Evolutionary conservation across 2,113 vertebrate species (phyloP).

Genomic region (Callochromis pleurospilus): DNA sequence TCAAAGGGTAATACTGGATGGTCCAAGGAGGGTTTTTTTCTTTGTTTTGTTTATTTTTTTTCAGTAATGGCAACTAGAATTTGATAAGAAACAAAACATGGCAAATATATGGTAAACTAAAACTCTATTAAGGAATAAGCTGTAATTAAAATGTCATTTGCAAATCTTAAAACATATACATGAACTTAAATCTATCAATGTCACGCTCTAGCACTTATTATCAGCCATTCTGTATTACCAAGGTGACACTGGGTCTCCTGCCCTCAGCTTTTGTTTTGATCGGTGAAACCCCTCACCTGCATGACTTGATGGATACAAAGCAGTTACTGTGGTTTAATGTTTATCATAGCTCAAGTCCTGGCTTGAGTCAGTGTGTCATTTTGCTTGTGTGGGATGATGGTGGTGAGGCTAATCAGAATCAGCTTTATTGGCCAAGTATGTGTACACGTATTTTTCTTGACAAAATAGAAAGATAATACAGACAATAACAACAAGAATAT

Average conservation of each 20-base stretch:
- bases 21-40: not conserved
- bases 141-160: not conserved
- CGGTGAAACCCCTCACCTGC: not conserved
- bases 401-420: not conserved
- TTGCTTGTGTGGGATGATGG: not conserved
- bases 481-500: not conserved
- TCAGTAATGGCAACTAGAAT: not conserved
- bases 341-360: accelerated
- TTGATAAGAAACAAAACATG: not conserved
- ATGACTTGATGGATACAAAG: not conserved
- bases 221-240: not conserved
- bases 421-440: not conserved
- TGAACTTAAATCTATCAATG: not conserved
- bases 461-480: not conserved
- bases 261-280: not conserved
- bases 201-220: not conserved
- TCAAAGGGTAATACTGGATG: accelerated
- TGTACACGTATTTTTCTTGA: accelerated
- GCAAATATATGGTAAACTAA: not conserved
- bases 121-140: not conserved
- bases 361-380: not conserved
- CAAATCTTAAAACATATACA: accelerated
- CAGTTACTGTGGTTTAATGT: not conserved
- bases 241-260: not conserved
- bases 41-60: not conserved